A percentile compares a stretch with the other conserved stretches of the same genome.
These are phyloP conservation scores for Epistrophe eligans DNA, from an alignment of 2,888 invertebrate genomes.

Conservation along the genomic window DNA sequence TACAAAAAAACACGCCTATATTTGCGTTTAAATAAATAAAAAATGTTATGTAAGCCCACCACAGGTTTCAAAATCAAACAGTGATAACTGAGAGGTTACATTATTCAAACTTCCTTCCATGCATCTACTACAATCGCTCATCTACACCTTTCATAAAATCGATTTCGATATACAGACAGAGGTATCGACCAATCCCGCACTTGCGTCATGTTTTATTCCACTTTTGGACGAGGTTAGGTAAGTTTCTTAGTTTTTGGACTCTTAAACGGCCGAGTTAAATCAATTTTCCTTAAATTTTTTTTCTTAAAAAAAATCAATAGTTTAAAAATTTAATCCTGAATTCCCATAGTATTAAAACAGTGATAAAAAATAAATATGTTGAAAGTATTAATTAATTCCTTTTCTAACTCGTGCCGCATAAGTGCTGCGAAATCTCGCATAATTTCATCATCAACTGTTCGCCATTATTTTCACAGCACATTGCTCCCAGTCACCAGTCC, in stretches of 20 bases:
- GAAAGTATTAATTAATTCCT: conserved; percentile 80
- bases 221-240: conserved; percentile 84
- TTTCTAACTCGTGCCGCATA: conserved; percentile 79
- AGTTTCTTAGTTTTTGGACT: conserved; percentile 79
- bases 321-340: conserved; percentile 27
- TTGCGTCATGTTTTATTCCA: conserved; percentile 79
- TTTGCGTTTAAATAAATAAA: too few relatives aligned
- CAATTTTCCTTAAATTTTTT: conserved; percentile 38
- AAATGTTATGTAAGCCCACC: background rate
- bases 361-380: conserved; percentile 76
- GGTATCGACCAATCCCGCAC: conserved; percentile 64
- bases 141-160: background rate
- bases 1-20: too few relatives aligned
- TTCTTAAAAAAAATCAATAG: conserved; percentile 43
- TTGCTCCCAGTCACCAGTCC: conserved; percentile 69
- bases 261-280: conserved; percentile 78
- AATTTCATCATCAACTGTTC: conserved; percentile 79
- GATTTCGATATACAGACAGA: conserved; percentile 58
- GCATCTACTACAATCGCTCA: conserved; percentile 63
- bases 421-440: conserved; percentile 79
- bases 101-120: background rate
- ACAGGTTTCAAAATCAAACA: background rate
- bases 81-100: background rate
- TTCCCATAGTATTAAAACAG: conserved; percentile 27
- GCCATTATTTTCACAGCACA: conserved; percentile 69